A percentile compares a stretch with the other conserved stretches of the same genome.
Conservation (phyloP, 2,113 vertebrate genomes). For the Archocentrus centrarchus region DNA sequence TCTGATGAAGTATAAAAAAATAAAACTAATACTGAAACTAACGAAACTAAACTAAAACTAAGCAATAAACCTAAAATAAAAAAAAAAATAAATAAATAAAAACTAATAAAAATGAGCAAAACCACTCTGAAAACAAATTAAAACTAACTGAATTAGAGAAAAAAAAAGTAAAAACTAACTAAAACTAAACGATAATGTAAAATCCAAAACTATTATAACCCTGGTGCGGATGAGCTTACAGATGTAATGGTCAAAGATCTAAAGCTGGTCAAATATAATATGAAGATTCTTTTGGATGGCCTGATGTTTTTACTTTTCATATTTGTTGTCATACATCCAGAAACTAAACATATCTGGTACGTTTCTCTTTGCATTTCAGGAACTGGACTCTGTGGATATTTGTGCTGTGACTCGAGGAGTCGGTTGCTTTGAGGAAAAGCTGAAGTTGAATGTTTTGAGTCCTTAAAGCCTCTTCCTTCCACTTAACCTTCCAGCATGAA, state of each 20-base stretch:
- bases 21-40: no score
- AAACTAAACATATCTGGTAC: neutral
- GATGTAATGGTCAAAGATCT: fast-evolving
- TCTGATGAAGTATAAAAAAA: no score
- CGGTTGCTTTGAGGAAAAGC: constrained; percentile 1
- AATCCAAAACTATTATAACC: no score
- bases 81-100: no score
- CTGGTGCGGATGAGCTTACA: neutral
- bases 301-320: neutral
- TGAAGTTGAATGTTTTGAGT: neutral
- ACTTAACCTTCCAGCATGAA: constrained; percentile 8
- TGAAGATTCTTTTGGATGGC: neutral
- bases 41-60: no score
- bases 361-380: neutral
- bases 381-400: neutral
- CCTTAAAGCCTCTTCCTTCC: constrained; percentile 1
- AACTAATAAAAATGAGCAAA: no score
- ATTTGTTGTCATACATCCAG: neutral
- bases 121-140: no score
- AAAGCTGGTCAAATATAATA: neutral
- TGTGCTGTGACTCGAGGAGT: neutral
- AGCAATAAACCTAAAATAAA: no score
- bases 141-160: no score
- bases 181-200: no score
- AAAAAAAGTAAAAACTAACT: no score